Evolutionary conservation across 1,140 invertebrate genomes (phyloP), one percentile per base, ranked within the genome.

Genomic region (Drosophila asahinai): DNA sequence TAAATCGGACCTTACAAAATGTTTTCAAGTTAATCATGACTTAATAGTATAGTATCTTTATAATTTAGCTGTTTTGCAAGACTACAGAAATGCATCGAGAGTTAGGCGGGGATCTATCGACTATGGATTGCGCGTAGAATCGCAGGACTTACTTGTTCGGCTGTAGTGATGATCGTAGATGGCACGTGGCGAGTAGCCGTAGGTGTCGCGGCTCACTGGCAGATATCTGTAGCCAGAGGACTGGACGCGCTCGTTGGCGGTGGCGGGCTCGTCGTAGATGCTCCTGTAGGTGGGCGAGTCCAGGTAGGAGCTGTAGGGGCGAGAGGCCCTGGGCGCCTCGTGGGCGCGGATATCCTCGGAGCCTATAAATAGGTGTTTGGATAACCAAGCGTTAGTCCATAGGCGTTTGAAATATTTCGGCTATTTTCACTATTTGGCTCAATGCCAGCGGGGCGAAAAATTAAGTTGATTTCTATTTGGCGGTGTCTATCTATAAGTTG

Each of bases 291-390:
- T 81, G 84, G 94, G 94, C 95, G 95, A 82, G 61, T 92, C 91
- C 77, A 91, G 87, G 76, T 95, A 96, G 80, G 94, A 94, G 91
- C 94, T 94, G 86, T 91, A 93, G 77, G 92, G 91, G 62, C 92
- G 90, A 54, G 75, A 77, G 2, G 74, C 62, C 52, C 62, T 75
- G 55, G 92, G 92, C 22, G 92, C 92, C 89, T 97, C 97, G 86
- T 96, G 96, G 77, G 97, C 97, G 92, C 96, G 96, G 94, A 98
- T 97, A 93, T 98, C 97, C 94, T 98, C 97, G 82, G 97, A 97
- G 93, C 97, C 97, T 97, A 91, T 68, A 48, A 43, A 92, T 67
- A 68, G 42, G 25, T 57, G 36, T 61, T 49, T 55, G 66, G 59
- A 55, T 66, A 74, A 63, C 54, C 36, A 25, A 55, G 51, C 49